Evolutionary conservation across 2,888 invertebrate species (phyloP), one percentile per base, ranked within the genome.

Genomic region (Leucozona laternaria): DNA sequence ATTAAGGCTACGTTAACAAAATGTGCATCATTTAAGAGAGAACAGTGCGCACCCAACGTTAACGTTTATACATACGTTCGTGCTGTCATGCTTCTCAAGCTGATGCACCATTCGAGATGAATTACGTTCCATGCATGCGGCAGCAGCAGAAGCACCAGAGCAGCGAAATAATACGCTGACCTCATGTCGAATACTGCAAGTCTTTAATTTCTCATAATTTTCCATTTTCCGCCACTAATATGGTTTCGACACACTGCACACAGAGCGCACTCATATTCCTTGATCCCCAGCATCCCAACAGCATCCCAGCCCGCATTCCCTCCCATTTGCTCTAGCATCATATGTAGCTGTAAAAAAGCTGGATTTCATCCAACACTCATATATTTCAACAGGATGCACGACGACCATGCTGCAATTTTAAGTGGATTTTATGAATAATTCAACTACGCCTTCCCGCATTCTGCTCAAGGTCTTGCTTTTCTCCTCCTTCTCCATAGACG

Each of bases 401-500:
- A 77, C 62, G 68, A 77, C 62, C 77, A 81, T 85, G 77, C 85
- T 85, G 85, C 85, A 85, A 77, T 78, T 85, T 85, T 85, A 81
- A 85, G 85, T 85, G 77, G 80, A 85, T 85, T 85, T 77, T 80
- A 85, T 85, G 85, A 85, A 85, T 85, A 85, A 85, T 85, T 85
- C 77, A 85, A 85, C 77, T 73, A 81, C 80, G 80, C 85, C 85
- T 80, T 78, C 68, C 82, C 73, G 78, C 73, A 83, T 83, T 78
- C 62, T 77, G 77, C 62, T 78, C 85, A 80, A 85, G 80, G 85
- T 80, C 77, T 68, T 55, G 58, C 50, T 50, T 48, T 25, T 10
- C 62, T 45, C 6, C 40, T 62, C 55, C 25, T 53, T 68, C 17
- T 50, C 31, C 4, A 45, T n/a, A 62, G 40, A 15, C n/a, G n/a